Conservation (phyloP, 2,888 invertebrate species). For the Argyresthia goedartella region DNA sequence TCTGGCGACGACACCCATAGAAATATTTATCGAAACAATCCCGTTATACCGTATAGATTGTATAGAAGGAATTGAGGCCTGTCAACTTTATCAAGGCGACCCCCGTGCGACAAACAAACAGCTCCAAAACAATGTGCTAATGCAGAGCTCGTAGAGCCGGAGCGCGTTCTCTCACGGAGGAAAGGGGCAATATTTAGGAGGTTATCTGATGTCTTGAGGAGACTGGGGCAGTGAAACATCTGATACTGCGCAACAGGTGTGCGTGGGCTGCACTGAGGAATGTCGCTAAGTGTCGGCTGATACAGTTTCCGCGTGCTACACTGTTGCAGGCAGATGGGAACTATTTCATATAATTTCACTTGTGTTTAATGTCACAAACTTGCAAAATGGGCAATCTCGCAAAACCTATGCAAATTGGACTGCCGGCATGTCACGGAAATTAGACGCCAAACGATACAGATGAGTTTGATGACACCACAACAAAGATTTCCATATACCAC, state of each 20-base stretch:
- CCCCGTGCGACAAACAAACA: constrained; percentile 1
- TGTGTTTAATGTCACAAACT: constrained; percentile 7
- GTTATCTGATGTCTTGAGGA: neutral
- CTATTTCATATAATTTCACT: too few relatives aligned
- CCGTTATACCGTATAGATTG: constrained; percentile 43
- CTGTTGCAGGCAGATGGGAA: constrained; percentile 4
- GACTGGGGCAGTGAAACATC: constrained; percentile 2
- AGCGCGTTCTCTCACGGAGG: neutral
- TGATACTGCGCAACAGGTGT: constrained; percentile 31
- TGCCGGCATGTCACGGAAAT: too few relatives aligned
- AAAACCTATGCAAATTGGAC: too few relatives aligned
- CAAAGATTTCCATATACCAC: too few relatives aligned
- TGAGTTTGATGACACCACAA: too few relatives aligned
- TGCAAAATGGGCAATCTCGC: constrained; percentile 11
- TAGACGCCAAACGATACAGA: too few relatives aligned
- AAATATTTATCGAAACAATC: constrained; percentile 32
- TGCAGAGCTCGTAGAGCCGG: neutral
- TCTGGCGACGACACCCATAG: constrained; percentile 49
- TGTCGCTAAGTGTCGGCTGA: constrained; percentile 13
- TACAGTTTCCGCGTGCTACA: constrained; percentile 18
- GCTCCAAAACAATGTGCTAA: constrained; percentile 1
- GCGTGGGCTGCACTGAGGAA: constrained; percentile 26
- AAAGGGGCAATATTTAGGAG: neutral
- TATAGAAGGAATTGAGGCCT: constrained; percentile 13
- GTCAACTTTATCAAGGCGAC: constrained; percentile 22